Conservation (phyloP, 1,140 invertebrate species). For the Drosophila fuyamai region DNA sequence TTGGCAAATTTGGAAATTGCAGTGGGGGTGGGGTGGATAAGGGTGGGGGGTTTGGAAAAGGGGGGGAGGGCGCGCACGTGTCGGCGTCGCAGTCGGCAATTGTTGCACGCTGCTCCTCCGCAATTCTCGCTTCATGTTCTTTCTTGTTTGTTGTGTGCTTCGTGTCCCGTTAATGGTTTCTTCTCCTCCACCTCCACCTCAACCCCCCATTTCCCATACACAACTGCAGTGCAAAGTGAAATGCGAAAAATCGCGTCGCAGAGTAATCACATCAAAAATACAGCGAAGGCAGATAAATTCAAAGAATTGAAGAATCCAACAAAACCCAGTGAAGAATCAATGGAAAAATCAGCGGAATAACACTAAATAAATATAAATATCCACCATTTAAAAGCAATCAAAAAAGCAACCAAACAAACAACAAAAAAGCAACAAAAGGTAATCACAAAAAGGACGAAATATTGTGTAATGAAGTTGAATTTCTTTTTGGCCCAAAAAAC, state of each 20-base stretch:
- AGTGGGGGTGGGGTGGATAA: not conserved
- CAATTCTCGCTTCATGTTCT: conserved; percentile 41
- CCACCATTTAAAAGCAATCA: conserved; percentile 49
- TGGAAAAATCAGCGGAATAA: conserved; percentile 30
- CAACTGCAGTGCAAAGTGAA: conserved; percentile 65
- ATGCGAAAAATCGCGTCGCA: conserved; percentile 53
- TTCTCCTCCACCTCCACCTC: conserved; percentile 4
- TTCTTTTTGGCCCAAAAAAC: conserved; percentile 20
- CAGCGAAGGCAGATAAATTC: conserved; percentile 15
- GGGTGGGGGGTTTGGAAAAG: conserved; percentile 1
- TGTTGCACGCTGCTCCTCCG: conserved; percentile 32
- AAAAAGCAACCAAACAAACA: conserved; percentile 41
- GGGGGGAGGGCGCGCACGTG: conserved; percentile 17
- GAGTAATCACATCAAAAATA: conserved; percentile 25
- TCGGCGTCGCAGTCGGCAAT: conserved; percentile 35
- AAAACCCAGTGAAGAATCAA: conserved; percentile 6
- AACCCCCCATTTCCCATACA: not conserved
- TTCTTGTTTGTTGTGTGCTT: conserved; percentile 60
- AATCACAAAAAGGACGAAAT: conserved; percentile 39
- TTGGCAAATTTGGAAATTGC: conserved; percentile 14
- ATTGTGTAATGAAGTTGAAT: conserved; percentile 78
- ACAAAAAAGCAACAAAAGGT: conserved; percentile 50
- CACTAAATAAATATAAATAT: conserved; percentile 7
- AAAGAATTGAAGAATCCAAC: conserved; percentile 21
- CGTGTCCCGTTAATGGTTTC: conserved; percentile 34